Base-by-base conservation (phyloP, 2,113 vertebrate genomes). In the Alexandromys fortis region DNA sequence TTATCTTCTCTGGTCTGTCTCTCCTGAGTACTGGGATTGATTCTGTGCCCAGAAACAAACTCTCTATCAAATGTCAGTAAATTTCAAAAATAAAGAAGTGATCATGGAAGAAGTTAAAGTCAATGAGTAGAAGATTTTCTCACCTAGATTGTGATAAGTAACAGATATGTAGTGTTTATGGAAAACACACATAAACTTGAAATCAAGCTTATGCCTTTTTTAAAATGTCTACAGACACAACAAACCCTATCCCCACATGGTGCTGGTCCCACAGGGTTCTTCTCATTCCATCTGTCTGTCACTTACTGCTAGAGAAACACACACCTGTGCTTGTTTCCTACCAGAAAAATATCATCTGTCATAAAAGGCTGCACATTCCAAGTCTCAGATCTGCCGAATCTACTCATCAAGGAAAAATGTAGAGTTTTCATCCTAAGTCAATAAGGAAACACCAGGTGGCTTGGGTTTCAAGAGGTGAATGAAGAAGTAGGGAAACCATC, bases 201-300 rank as follows among this genome's bases (percentile, higher is more conserved):
- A 94, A 77, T 72, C 10, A 47, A 24, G 3, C 5, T 85, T 89
- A 91, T 77, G 47, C 75, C 78, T 38, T 45, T 94, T 92, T 73
- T 0, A 28, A 58, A 47, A 58, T 68, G 7, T 63, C 45, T 82
- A 21, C 47, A 85, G 65, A 61, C 38, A 72, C 49, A 68, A 26
- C 42, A 85, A 3, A 26, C 9, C 16, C 2, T 94, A 28, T 0
- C 16, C 28, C 38, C 28, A 42, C 9, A 72, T 21, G 30, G 26
- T 61, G 5, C 0, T 63, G n/a, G 0, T 86, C 16, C 67, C 42
- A 63, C 0, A 26, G 30, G 5, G 19, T 0, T 12, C 12, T 82
- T 19, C 63, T 49, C 28, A 30, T 5, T 47, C 35, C 24, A 61
- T 42, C 33, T 90, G 45, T 92, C 26, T 87, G 58, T 14, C 1